Evolutionary conservation across 2,797 vertebrate genomes (phyloP).

Genomic region (Hyperoplus immaculatus): DNA sequence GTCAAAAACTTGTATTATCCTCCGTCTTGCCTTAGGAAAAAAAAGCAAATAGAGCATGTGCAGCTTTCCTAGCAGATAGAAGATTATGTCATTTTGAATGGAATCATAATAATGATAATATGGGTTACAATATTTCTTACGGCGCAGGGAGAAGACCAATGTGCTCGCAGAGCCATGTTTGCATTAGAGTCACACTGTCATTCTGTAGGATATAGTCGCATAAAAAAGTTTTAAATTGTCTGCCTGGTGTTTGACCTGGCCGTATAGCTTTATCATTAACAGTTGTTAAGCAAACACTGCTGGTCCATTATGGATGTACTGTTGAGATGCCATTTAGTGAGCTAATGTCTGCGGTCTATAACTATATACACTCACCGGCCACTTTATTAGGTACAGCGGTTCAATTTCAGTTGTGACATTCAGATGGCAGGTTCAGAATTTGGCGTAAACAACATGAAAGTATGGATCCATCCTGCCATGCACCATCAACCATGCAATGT

Average conservation of each 20-base stretch:
- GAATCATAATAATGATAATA: slow-evolving; percentile 22
- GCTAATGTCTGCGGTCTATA: no score
- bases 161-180: neutral
- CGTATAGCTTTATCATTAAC: neutral
- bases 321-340: no score
- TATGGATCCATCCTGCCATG: neutral
- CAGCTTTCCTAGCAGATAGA: slow-evolving; percentile 28
- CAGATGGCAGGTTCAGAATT: slow-evolving; percentile 46
- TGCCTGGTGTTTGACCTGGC: neutral
- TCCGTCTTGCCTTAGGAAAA: slow-evolving; percentile 28
- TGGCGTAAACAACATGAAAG: slow-evolving; percentile 54
- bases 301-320: neutral
- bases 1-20: slow-evolving; percentile 20
- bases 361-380: no score
- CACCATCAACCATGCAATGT: no score
- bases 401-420: slow-evolving; percentile 11
- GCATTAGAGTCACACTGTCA: neutral
- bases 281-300: neutral
- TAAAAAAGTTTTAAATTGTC: neutral
- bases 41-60: neutral
- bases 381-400: no score
- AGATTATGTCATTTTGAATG: slow-evolving; percentile 32
- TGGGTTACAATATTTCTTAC: neutral
- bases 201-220: neutral
- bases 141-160: neutral